These are phyloP conservation scores for Myiotriccus ornatus DNA, from an alignment of 2,797 vertebrate genomes.

Conservation along the genomic window DNA sequence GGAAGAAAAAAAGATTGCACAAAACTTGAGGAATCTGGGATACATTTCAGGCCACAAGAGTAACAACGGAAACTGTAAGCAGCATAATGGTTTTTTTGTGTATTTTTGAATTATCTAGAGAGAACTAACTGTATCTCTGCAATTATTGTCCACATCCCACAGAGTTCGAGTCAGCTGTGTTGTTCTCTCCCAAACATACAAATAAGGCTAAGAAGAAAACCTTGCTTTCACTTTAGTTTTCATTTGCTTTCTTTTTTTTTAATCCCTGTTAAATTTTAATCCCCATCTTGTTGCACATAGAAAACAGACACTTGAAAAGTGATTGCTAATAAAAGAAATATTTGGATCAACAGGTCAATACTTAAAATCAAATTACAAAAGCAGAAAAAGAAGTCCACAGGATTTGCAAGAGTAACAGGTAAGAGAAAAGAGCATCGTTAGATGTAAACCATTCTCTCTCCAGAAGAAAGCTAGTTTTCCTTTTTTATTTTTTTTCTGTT, in stretches of 20 bases:
- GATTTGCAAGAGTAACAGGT: background rate
- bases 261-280: background rate
- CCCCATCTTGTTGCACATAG: background rate
- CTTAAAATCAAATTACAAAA: background rate
- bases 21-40: background rate
- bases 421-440: background rate
- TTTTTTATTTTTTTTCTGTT: fast-evolving
- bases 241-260: fast-evolving
- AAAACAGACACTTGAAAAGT: background rate
- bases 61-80: background rate
- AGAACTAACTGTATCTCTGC: background rate
- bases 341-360: background rate
- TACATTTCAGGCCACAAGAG: background rate
- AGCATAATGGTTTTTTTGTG: background rate
- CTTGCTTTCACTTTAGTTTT: background rate
- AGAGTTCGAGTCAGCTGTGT: background rate
- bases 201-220: background rate
- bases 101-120: background rate
- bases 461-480: background rate
- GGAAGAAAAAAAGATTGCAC: background rate
- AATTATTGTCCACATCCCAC: background rate
- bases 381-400: background rate
- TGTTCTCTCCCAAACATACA: background rate
- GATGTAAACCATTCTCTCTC: background rate
- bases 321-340: background rate